Conservation (phyloP, 2,888 invertebrate species). For the Drosophila suboccidentalis region DNA sequence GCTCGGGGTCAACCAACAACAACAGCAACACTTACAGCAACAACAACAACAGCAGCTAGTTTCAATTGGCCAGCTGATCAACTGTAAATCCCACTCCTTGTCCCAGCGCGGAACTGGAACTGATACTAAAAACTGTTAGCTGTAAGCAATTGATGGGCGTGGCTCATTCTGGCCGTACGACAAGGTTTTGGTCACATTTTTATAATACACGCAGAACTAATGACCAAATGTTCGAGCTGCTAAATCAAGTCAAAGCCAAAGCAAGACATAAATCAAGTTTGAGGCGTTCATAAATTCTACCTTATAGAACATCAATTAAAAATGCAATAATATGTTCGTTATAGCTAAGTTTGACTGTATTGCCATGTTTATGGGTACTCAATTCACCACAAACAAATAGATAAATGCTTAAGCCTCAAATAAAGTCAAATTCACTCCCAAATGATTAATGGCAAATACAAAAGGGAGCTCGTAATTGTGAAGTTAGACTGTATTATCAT, state of each 20-base stretch:
- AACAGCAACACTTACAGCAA: slow-evolving; percentile 8
- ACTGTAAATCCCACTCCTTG: slow-evolving; percentile 49
- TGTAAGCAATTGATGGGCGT: slow-evolving; percentile 31
- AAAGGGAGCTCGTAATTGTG: not conserved
- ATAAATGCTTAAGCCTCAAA: not conserved
- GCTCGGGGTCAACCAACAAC: slow-evolving; percentile 51
- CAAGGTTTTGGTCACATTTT: slow-evolving; percentile 53
- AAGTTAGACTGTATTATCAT: not conserved
- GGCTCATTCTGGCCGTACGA: slow-evolving; percentile 60
- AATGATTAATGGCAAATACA: not conserved
- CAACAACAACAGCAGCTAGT: slow-evolving; percentile 9
- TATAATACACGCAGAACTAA: not conserved
- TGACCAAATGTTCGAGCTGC: not conserved
- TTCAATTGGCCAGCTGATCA: slow-evolving; percentile 34
- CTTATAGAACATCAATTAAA: not conserved
- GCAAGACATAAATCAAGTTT: slow-evolving; percentile 14
- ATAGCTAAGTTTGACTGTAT: not conserved
- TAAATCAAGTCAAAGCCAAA: slow-evolving; percentile 1
- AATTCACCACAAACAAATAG: not conserved
- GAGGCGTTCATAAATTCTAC: not conserved
- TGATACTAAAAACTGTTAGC: slow-evolving; percentile 21
- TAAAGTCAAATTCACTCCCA: not conserved
- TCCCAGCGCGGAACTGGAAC: slow-evolving; percentile 52
- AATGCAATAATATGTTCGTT: not conserved
- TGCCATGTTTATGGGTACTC: not conserved